Evolutionary conservation across 2,888 invertebrate species (phyloP), one percentile per base, ranked within the genome.

Genomic region (Lepidochitona cinerea): DNA sequence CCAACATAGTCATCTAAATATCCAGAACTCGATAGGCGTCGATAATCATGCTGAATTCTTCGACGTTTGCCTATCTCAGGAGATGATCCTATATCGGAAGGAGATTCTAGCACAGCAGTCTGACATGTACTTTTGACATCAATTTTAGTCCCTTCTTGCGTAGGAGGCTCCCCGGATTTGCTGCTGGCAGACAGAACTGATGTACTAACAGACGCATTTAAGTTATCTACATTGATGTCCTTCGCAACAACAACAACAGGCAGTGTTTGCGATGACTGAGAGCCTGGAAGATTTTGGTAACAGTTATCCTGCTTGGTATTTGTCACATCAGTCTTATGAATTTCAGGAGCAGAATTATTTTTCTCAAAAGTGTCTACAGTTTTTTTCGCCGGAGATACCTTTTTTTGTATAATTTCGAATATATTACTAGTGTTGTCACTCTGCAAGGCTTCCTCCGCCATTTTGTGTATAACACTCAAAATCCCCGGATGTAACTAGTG

Each of bases 11-110:
- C 89, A 77, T 89, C 89, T 41, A 89, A 79, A 76, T 89, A 89
- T 37, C 90, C 90, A 53, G 90, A 87, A 75, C 88, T 89, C 35
- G 90, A 90, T 72, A 90, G 78, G 14, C 89, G 80, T 52, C 89
- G 80, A 79, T 90, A 90, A 73, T 90, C 88, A 77, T 89, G 90
- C n/a, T 88, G 88, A 36, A 89, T 83, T 35, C 90, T 78, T 53
- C 80, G 78, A 14, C 90, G 72, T 80, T 89, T 90, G 7, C 86
- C 82, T 32, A 82, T 82, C 35, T 89, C 89, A 18, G 87, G 85
- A 69, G 86, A 87, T 14, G 66, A 66, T 37, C 35, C 35, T 32
- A 59, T 23, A 18, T 82, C 12, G 70, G 49, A 49, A 32, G 76
- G 54, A 9, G 75, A 71, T 67, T 84, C 81, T n/a, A 82, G 75